Percentiles rank a stretch among this genome's conserved stretches.
Evolutionary conservation across 2,797 vertebrate genomes (phyloP).

Genomic region (Lophura swinhoii): DNA sequence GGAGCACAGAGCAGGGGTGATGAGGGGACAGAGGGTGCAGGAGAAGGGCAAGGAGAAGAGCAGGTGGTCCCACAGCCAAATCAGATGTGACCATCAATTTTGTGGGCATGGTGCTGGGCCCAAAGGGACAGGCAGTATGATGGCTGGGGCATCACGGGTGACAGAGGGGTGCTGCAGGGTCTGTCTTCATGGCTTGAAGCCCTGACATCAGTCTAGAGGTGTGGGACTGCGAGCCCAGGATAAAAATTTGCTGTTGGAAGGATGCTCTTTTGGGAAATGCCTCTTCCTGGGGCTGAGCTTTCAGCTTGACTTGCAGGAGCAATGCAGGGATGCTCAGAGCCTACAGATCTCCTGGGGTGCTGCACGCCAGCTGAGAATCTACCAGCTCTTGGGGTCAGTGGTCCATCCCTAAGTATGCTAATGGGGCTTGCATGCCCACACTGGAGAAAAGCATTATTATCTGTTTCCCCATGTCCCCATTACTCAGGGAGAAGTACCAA

Average conservation of each 20-base stretch:
- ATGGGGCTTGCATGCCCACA: not conserved
- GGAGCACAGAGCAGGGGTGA: rapidly evolving
- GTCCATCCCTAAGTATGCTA: not conserved
- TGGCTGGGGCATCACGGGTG: not conserved
- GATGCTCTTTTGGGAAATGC: not conserved
- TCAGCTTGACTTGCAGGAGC: not conserved
- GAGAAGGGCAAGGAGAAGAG: not conserved
- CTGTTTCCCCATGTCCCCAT: not conserved
- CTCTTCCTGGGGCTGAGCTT: not conserved
- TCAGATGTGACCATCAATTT: not conserved
- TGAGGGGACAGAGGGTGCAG: constrained; percentile 1
- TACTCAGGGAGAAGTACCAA: not conserved
- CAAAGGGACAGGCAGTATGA: not conserved
- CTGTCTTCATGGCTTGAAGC: not conserved
- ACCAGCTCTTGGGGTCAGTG: not conserved
- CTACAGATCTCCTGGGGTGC: not conserved
- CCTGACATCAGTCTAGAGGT: not conserved
- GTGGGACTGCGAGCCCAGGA: not conserved
- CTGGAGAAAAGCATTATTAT: not conserved
- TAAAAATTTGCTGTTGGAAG: not conserved
- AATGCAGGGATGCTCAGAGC: rapidly evolving
- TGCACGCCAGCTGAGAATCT: not conserved
- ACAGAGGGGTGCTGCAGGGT: not conserved
- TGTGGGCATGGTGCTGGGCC: not conserved
- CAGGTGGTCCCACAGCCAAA: not conserved